Conservation (phyloP, 2,797 vertebrate genomes). For the Coendou prehensilis region DNA sequence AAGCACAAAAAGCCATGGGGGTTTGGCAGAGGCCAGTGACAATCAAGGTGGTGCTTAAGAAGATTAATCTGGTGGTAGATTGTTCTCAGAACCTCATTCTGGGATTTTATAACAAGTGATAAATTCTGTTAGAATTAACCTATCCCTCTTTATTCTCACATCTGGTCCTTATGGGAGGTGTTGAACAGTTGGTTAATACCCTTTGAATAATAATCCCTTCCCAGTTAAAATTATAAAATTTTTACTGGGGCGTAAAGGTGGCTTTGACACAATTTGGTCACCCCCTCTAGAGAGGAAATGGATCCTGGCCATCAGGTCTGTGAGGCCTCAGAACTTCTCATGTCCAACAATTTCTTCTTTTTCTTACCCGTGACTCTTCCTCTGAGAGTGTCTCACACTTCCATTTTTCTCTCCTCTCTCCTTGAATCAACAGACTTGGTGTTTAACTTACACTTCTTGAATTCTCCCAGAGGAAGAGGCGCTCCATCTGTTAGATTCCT, state of each 20-base stretch:
- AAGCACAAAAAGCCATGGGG: slow-evolving; percentile 43
- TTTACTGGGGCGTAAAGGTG: slow-evolving; percentile 58
- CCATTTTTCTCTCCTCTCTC: not conserved
- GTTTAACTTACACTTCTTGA: not conserved
- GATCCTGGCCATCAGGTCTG: not conserved
- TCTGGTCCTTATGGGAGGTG: slow-evolving; percentile 39
- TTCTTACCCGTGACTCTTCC: not conserved
- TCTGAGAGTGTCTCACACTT: not conserved
- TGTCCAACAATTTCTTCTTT: not conserved
- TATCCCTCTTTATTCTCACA: not conserved
- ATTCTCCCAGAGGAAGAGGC: not conserved
- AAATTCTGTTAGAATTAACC: slow-evolving; percentile 61
- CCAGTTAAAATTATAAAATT: slow-evolving; percentile 41
- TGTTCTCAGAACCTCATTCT: slow-evolving; percentile 74
- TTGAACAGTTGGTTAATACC: slow-evolving; percentile 73
- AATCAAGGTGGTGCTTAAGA: slow-evolving; percentile 12
- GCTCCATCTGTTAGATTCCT: not conserved
- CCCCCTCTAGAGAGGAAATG: not conserved
- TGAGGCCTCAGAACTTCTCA: not conserved
- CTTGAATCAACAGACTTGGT: not conserved
- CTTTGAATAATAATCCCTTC: slow-evolving; percentile 32
- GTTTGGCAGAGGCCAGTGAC: slow-evolving; percentile 60
- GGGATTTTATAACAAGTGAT: slow-evolving; percentile 78
- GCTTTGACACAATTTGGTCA: slow-evolving; percentile 4
- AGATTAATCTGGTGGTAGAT: slow-evolving; percentile 72